Evolutionary conservation across 2,888 invertebrate genomes (phyloP).

Genomic region (Noctua fimbriata): DNA sequence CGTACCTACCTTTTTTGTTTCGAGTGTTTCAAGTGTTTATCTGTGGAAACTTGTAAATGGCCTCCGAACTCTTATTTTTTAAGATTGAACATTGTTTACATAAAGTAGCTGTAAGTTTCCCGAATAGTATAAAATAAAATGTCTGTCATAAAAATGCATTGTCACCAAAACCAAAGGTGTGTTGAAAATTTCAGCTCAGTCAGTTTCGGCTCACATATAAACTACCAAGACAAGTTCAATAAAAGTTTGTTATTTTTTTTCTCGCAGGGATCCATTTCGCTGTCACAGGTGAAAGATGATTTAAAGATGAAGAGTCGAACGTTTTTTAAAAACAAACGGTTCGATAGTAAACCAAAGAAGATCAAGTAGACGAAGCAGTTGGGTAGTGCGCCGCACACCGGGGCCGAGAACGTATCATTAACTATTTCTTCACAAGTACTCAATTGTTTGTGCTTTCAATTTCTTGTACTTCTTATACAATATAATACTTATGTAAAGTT

Average conservation of each 20-base stretch:
- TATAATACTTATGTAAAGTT: not conserved
- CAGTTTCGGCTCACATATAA: not conserved
- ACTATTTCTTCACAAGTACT: conserved; percentile 10
- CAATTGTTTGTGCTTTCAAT: conserved; percentile 8
- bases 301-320: conserved; percentile 55
- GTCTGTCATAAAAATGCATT: too few species aligned
- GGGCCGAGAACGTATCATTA: not conserved
- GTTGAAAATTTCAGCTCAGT: not conserved
- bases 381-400: not conserved
- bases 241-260: not conserved
- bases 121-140: too few species aligned
- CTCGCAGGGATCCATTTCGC: conserved; percentile 51
- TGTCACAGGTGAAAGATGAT: conserved; percentile 64
- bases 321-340: conserved; percentile 65
- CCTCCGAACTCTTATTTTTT: too few species aligned
- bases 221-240: not conserved
- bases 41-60: too few species aligned
- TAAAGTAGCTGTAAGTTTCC: too few species aligned
- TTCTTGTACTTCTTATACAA: not conserved
- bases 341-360: conserved; percentile 53
- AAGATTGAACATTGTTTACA: too few species aligned
- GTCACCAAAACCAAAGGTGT: not conserved
- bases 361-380: conserved; percentile 33
- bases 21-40: too few species aligned
- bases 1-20: too few species aligned